Conservation (phyloP, 2,888 invertebrate genomes). For the Heliconius cydno region DNA sequence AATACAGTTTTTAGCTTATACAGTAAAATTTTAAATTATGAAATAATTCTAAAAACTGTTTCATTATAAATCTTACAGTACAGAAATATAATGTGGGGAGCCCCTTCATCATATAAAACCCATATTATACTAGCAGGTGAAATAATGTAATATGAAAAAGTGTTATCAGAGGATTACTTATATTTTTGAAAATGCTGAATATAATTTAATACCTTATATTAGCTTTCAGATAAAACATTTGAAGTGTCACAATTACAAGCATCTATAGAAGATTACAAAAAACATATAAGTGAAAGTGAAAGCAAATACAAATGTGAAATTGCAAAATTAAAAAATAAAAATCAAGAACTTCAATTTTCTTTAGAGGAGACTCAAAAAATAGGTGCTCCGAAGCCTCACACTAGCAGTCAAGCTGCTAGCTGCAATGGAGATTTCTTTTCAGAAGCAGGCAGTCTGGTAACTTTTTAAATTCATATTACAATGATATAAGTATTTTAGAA, state of each 20-base stretch:
- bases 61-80: too few relatives aligned
- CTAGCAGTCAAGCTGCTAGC: conserved; percentile 75
- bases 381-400: conserved; percentile 67
- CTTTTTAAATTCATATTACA: conserved; percentile 26
- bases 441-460: conserved; percentile 85
- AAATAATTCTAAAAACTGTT: too few relatives aligned
- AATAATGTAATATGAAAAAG: too few relatives aligned
- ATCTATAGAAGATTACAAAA: conserved; percentile 87
- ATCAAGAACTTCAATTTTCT: conserved; percentile 76
- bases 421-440: conserved; percentile 81
- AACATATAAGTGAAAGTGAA: conserved; percentile 85
- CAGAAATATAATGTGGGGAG: too few relatives aligned
- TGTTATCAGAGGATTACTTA: too few relatives aligned
- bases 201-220: conserved; percentile 43
- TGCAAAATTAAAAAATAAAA: conserved; percentile 83
- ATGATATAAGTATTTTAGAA: neutral
- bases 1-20: too few relatives aligned
- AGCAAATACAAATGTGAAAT: conserved; percentile 84
- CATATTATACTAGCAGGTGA: too few relatives aligned
- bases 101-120: too few relatives aligned
- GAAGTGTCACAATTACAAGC: conserved; percentile 87
- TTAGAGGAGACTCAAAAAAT: conserved; percentile 73
- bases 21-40: too few relatives aligned
- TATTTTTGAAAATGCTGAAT: neutral
- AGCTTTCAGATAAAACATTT: conserved; percentile 90